These are phyloP conservation scores for Darevskia mixta DNA, from an alignment of 2,797 vertebrate species.

Conservation along the genomic window DNA sequence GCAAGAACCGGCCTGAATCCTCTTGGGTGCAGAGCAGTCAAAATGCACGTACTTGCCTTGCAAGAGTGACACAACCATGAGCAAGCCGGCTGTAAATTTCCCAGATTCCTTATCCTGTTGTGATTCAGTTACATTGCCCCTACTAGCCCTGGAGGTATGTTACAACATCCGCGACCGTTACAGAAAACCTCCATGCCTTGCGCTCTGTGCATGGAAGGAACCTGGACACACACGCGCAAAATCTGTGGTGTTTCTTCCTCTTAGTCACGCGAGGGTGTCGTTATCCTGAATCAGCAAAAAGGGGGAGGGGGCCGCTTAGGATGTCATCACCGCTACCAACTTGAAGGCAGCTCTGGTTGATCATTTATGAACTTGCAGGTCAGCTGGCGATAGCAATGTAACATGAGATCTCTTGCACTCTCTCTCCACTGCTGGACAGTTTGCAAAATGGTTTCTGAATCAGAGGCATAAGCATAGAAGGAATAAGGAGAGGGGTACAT, in stretches of 20 bases:
- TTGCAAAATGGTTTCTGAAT: background rate
- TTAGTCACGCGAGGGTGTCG: conserved; percentile 16
- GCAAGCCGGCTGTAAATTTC: background rate
- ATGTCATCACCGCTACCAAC: background rate
- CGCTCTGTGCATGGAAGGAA: background rate
- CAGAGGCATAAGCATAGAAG: background rate
- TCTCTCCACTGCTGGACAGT: background rate
- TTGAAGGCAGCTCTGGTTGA: background rate
- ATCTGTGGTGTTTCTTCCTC: background rate
- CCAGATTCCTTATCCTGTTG: background rate
- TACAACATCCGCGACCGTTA: background rate
- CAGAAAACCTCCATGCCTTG: background rate
- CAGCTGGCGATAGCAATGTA: background rate
- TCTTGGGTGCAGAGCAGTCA: background rate
- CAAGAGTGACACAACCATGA: background rate
- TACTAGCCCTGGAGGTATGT: conserved; percentile 7
- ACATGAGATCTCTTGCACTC: background rate
- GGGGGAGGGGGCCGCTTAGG: background rate
- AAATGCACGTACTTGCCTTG: conserved; percentile 21
- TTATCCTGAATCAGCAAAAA: conserved; percentile 16
- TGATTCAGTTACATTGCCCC: background rate
- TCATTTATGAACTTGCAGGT: background rate
- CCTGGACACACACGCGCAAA: too few species aligned
- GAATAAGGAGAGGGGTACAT: background rate
- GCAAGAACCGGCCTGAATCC: background rate